Evolutionary conservation across 2,113 vertebrate species (phyloP).

Genomic region (Nyctereutes procyonoides): DNA sequence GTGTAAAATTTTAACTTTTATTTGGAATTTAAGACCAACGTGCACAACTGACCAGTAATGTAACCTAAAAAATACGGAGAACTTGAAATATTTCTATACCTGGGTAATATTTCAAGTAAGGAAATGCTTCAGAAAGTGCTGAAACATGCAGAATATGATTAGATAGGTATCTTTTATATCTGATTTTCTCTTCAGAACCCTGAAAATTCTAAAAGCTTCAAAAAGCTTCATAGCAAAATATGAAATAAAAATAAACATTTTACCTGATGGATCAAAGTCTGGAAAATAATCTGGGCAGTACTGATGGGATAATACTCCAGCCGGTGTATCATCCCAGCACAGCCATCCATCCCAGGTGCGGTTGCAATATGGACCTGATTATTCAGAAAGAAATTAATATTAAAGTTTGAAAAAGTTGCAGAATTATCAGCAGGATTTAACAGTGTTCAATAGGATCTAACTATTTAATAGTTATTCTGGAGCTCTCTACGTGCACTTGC

Average conservation of each 20-base stretch:
- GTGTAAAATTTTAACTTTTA: not conserved
- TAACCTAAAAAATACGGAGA: not conserved
- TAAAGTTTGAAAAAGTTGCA: not conserved
- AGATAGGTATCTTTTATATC: not conserved
- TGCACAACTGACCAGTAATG: not conserved
- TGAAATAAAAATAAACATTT: slow-evolving; percentile 8
- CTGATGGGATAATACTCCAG: slow-evolving; percentile 89
- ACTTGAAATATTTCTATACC: not conserved
- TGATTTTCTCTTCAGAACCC: slow-evolving; percentile 4
- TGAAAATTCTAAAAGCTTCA: not conserved
- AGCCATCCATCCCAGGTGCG: slow-evolving; percentile 95
- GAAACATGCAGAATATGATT: not conserved
- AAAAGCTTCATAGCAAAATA: not conserved
- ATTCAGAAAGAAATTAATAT: slow-evolving; percentile 43
- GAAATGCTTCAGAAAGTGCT: not conserved
- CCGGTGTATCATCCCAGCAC: slow-evolving; percentile 95
- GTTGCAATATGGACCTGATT: slow-evolving; percentile 90
- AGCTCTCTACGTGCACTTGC: not conserved
- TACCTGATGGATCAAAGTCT: slow-evolving; percentile 97
- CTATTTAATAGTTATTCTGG: not conserved
- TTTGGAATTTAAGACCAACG: not conserved
- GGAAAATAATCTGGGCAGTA: slow-evolving; percentile 95
- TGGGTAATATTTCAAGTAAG: not conserved
- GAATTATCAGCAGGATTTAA: not conserved
- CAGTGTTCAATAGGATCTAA: not conserved